Evolutionary conservation across 2,888 invertebrate species (phyloP), one percentile per base, ranked within the genome.

Genomic region (Tetranychus piercei): DNA sequence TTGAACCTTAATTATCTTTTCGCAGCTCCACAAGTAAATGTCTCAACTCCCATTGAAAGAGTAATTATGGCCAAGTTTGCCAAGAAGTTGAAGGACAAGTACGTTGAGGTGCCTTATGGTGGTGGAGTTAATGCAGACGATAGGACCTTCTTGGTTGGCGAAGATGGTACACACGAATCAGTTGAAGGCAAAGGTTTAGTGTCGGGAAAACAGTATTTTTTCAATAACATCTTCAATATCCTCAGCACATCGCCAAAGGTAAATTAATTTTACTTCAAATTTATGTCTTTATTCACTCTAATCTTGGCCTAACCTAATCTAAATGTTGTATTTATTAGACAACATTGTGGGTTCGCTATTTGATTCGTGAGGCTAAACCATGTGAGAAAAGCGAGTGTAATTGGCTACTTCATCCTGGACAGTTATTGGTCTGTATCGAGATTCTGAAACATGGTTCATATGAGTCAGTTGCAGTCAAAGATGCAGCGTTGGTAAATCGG

Each of bases 81-180:
- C 11, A 69, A 69, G 20, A 20, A 69, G 8, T 9, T 69, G 22
- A 69, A 69, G 20, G 23, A 23, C 34, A 69, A 69, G 20, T 20
- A 69, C 22, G 69, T 69, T n/a, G 69, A 69, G 11, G 69, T 69
- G 18, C 22, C 69, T 23, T 69, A 69, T 22, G 69, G 69, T 22
- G 69, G 69, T 23, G 69, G 22, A 20, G 69, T 69, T 7, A 11
- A 18, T 11, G 69, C 69, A 11, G 69, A 69, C 20, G 34, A 69
- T 69, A 18, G 69, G 20, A 69, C 69, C 20, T 69, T 20, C 22
- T 69, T 20, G 6, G 20, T 69, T 23, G 55, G 15, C 6, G 55
- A 55, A 55, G 9, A 9, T 9, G 20, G 34, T 23, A 20, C 69
- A 5, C 6, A 7, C 8, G 20, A 69, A 2, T 23, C 20, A 11